These are phyloP conservation scores for Eciton burchellii DNA, from an alignment of 1,140 invertebrate genomes.

Conservation along the genomic window DNA sequence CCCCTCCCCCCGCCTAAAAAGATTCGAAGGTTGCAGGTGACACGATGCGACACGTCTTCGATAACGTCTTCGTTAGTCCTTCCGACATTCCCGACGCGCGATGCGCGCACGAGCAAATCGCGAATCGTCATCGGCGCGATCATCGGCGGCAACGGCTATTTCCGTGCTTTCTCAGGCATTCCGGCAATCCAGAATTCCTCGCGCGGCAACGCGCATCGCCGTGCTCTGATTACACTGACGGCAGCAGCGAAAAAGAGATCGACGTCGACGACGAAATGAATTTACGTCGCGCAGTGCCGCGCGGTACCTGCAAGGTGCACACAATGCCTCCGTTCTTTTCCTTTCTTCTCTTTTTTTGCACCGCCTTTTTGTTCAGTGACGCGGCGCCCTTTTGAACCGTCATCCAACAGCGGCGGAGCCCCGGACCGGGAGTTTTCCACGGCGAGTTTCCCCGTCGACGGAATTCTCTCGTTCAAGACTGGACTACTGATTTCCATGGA, in stretches of 20 bases:
- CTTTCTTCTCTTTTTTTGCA: not conserved
- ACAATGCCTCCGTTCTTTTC: not conserved
- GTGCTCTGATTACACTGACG: conserved; percentile 20
- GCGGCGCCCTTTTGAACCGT: conserved; percentile 4
- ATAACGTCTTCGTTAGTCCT: not conserved
- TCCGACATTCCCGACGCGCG: not conserved
- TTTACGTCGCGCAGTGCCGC: not conserved
- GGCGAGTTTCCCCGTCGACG: not conserved
- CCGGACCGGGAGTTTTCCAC: too few relatives aligned
- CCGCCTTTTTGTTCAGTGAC: conserved; percentile 8
- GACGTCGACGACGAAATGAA: conserved; percentile 16
- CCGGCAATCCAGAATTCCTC: not conserved
- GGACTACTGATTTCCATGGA: not conserved
- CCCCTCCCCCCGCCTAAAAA: too few relatives aligned
- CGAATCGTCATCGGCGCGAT: not conserved
- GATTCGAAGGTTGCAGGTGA: not conserved
- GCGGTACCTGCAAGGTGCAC: too few relatives aligned
- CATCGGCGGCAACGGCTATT: not conserved
- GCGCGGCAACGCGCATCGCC: not conserved
- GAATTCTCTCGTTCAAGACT: conserved; percentile 1
- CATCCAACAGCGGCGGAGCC: not conserved
- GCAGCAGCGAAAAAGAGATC: not conserved
- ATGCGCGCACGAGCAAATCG: too few relatives aligned
- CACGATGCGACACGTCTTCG: not conserved
- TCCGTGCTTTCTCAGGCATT: conserved; percentile 12